Conservation (phyloP, 1,140 invertebrate species). For the Sarcophaga bullata region DNA sequence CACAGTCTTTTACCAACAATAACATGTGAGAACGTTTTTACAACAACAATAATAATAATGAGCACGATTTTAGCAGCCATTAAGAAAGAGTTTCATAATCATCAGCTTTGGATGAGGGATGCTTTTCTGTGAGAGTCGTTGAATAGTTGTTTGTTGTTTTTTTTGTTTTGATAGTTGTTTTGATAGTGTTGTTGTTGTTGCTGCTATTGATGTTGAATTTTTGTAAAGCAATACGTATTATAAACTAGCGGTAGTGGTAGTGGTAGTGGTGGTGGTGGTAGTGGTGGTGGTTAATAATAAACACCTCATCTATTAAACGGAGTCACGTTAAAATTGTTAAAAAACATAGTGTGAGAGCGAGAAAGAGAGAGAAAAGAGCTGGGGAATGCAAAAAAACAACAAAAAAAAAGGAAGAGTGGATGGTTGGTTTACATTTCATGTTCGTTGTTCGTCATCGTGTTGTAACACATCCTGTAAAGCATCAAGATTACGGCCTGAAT, state of each 20-base stretch:
- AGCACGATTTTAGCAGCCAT: conserved; percentile 1
- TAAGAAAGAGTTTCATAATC: conserved; percentile 8
- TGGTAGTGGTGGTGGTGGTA: not conserved
- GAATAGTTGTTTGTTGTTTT: not conserved
- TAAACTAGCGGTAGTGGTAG: not conserved
- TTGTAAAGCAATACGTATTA: not conserved
- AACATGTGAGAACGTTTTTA: not conserved
- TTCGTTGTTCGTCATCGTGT: not conserved
- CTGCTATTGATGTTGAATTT: not conserved
- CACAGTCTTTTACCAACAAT: too few species aligned
- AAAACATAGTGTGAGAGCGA: not conserved
- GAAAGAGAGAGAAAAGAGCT: too few species aligned
- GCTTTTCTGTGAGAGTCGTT: not conserved
- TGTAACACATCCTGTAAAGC: conserved; percentile 21
- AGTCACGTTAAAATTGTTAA: not conserved
- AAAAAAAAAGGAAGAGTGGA: not conserved
- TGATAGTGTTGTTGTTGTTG: not conserved
- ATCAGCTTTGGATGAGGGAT: not conserved
- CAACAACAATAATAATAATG: not conserved
- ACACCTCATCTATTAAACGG: conserved; percentile 27
- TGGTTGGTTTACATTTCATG: not conserved
- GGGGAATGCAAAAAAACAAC: not conserved
- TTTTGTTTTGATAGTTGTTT: not conserved
- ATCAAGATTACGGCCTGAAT: conserved; percentile 4
- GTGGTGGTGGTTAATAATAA: conserved; percentile 26